A percentile compares a stretch with the other conserved stretches of the same genome.
Conservation (phyloP, 2,888 invertebrate species). For the Drosophila nigricruria region DNA sequence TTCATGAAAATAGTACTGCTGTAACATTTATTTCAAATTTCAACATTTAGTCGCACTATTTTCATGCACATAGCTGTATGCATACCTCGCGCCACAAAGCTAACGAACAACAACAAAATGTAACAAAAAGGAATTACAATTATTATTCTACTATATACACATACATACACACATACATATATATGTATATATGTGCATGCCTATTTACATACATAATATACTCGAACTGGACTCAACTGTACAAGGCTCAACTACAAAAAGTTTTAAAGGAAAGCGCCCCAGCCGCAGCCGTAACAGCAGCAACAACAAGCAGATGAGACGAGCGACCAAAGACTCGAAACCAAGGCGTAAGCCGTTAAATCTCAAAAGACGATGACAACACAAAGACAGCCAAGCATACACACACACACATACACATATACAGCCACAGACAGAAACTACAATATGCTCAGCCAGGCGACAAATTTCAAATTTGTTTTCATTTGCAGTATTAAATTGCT, state of each 20-base stretch:
- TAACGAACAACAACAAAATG: slow-evolving; percentile 8
- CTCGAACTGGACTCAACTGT: slow-evolving; percentile 66
- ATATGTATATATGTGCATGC: slow-evolving; percentile 13
- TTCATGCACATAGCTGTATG: not conserved
- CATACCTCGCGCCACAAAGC: not conserved
- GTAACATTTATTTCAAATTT: no score
- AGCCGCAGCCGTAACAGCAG: slow-evolving; percentile 21
- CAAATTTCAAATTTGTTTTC: not conserved
- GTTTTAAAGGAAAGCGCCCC: slow-evolving; percentile 23
- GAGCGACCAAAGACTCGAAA: slow-evolving; percentile 25
- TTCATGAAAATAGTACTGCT: not conserved
- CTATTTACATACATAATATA: slow-evolving; percentile 69
- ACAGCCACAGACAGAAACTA: not conserved
- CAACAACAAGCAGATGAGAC: slow-evolving; percentile 29
- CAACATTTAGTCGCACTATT: not conserved
- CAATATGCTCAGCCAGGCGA: slow-evolving; percentile 15
- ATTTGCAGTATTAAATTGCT: not conserved
- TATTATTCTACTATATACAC: slow-evolving; percentile 12
- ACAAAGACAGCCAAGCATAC: slow-evolving; percentile 28
- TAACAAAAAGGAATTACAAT: slow-evolving; percentile 31
- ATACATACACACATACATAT: not conserved
- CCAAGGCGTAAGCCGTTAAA: slow-evolving; percentile 54
- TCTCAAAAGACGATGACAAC: slow-evolving; percentile 61
- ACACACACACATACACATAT: slow-evolving; percentile 9
- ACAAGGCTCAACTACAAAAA: slow-evolving; percentile 57